phyloP scores from a whole-genome alignment of 2,113 vertebrate genomes.

The Chionis minor region DNA sequence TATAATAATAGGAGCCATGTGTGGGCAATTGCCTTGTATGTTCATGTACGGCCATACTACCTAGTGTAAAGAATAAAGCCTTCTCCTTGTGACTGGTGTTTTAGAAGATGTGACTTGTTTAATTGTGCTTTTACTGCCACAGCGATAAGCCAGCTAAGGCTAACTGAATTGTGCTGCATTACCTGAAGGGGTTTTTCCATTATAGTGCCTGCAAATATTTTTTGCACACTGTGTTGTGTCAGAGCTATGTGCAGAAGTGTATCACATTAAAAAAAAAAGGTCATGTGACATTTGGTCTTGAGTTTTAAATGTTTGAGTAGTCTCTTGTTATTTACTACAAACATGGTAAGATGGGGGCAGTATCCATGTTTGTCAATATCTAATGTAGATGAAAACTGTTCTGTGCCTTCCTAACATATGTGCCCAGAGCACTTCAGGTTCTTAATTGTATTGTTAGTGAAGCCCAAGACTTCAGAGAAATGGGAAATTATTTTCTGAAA shows the following conservation, averaged over 20 bases:
- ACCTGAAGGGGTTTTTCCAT: not conserved
- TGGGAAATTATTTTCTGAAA: not conserved
- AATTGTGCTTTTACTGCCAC: not conserved
- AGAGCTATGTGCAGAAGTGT: not conserved
- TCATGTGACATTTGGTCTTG: not conserved
- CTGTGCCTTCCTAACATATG: not conserved
- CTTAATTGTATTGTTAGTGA: not conserved
- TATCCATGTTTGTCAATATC: not conserved
- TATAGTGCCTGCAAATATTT: not conserved
- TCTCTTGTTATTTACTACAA: not conserved
- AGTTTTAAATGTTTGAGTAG: not conserved
- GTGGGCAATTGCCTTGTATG: not conserved
- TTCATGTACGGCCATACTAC: not conserved
- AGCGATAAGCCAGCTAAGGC: not conserved
- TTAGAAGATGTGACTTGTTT: not conserved
- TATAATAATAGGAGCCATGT: not conserved
- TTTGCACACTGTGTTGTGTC: not conserved
- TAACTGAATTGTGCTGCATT: not conserved
- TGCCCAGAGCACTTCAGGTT: not conserved
- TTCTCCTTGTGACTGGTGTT: not conserved
- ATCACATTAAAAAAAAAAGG: not conserved
- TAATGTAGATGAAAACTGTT: not conserved
- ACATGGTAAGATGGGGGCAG: not conserved
- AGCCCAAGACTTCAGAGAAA: not conserved
- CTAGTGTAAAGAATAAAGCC: not conserved